phyloP scores from a whole-genome alignment of 35 echinoderm and acorn worm genomes.

The Chiridota heheva region DNA sequence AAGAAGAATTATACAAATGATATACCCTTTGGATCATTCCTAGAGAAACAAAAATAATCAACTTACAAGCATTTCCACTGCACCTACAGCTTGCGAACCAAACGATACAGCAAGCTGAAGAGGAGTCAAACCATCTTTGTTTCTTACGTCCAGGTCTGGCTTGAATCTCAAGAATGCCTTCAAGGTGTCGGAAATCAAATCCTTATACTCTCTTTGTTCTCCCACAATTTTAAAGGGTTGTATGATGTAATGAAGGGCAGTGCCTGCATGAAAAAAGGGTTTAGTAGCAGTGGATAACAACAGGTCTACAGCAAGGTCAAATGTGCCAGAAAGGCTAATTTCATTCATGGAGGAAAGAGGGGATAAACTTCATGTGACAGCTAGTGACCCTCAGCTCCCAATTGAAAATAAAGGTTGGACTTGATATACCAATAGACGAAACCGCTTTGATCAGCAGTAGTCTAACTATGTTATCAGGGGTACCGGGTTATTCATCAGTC shows the following conservation, averaged over 20 bases:
- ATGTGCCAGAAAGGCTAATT: too few species aligned
- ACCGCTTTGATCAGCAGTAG: too few species aligned
- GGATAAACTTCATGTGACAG: too few species aligned
- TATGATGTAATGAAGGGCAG: background rate
- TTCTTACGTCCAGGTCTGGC: slow-evolving; percentile 8
- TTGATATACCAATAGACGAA: too few species aligned
- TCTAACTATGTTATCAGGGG: too few species aligned
- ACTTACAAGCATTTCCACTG: slow-evolving; percentile 31
- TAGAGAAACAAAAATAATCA: background rate
- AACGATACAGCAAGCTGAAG: slow-evolving; percentile 11
- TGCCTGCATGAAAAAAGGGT: background rate
- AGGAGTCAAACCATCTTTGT: slow-evolving; percentile 41
- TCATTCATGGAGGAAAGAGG: too few species aligned
- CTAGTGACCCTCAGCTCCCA: too few species aligned
- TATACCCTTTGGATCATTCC: too few species aligned
- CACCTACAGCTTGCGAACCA: background rate
- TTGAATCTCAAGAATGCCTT: slow-evolving; percentile 32
- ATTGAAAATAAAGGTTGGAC: too few species aligned
- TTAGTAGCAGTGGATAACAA: background rate
- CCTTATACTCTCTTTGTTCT: background rate
- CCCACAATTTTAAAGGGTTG: background rate
- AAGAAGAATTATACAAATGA: too few species aligned
- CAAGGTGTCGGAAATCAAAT: background rate
- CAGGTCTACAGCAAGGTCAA: too few species aligned
- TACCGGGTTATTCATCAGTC: too few species aligned